Conservation (phyloP, 2,113 vertebrate genomes). For the Hippocampus zosterae region DNA sequence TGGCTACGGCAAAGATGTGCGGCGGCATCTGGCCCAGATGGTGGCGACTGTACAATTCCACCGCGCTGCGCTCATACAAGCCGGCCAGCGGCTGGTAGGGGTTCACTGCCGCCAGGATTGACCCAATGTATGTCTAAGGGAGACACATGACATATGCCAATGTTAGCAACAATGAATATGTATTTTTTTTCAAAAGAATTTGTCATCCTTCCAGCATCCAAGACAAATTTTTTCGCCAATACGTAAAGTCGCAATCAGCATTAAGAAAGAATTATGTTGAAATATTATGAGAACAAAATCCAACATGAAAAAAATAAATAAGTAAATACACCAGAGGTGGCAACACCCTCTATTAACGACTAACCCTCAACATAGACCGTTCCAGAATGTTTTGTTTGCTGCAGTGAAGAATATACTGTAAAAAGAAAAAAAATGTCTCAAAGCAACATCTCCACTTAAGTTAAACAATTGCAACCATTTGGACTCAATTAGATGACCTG, state of each 20-base stretch:
- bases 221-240: no score
- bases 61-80: constrained; percentile 74
- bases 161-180: no score
- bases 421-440: neutral
- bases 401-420: neutral
- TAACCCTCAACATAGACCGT: neutral
- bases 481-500: constrained; percentile 28
- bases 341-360: no score
- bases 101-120: constrained; percentile 92
- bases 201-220: no score
- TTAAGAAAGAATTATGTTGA: no score
- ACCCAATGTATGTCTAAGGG: constrained; percentile 91
- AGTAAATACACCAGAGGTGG: no score
- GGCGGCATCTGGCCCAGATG: constrained; percentile 87
- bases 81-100: constrained; percentile 85
- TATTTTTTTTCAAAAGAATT: no score
- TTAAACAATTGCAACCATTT: constrained; percentile 36
- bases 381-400: neutral
- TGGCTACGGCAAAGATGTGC: constrained; percentile 92
- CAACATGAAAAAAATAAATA: no score
- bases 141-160: no score
- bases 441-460: constrained; percentile 11
- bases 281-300: no score
- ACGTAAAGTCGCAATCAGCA: no score
- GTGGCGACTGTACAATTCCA: constrained; percentile 83